Conservation (phyloP, 1,140 invertebrate genomes). For the Hycleus phaleratus region DNA sequence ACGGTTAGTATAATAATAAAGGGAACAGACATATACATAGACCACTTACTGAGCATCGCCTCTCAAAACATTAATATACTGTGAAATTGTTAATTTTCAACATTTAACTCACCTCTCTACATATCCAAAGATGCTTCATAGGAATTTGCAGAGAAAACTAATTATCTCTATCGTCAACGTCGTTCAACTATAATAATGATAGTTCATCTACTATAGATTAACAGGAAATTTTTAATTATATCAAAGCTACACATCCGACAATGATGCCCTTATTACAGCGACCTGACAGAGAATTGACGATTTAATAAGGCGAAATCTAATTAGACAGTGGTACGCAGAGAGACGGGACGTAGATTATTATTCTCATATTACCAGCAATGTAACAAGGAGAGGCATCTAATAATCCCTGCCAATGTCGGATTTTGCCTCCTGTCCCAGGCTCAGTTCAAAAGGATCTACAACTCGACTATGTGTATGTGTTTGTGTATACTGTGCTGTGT, state of each 20-base stretch:
- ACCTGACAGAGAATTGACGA: no score
- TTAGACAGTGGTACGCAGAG: no score
- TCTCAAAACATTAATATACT: conserved; percentile 17
- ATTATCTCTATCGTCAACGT: conserved; percentile 26
- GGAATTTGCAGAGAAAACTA: conserved; percentile 25
- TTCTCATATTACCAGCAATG: conserved; percentile 22
- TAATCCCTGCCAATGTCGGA: conserved; percentile 28
- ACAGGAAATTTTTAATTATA: no score
- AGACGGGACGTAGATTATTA: conserved; percentile 13
- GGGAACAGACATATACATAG: neutral
- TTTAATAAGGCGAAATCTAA: no score
- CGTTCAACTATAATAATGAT: no score
- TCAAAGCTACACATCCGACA: no score
- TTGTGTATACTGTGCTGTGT: neutral
- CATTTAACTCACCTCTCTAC: conserved; percentile 17
- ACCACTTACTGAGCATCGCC: neutral
- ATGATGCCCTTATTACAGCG: no score
- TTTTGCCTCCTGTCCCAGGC: conserved; percentile 8
- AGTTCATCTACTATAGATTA: no score
- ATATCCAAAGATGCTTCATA: no score
- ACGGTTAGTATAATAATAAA: neutral
- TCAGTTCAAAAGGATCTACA: no score
- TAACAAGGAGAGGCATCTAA: conserved; percentile 22
- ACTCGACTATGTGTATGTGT: no score
- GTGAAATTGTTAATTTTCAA: conserved; percentile 30